These are phyloP conservation scores for Deroptyus accipitrinus DNA, from an alignment of 2,113 vertebrate genomes.

Conservation along the genomic window DNA sequence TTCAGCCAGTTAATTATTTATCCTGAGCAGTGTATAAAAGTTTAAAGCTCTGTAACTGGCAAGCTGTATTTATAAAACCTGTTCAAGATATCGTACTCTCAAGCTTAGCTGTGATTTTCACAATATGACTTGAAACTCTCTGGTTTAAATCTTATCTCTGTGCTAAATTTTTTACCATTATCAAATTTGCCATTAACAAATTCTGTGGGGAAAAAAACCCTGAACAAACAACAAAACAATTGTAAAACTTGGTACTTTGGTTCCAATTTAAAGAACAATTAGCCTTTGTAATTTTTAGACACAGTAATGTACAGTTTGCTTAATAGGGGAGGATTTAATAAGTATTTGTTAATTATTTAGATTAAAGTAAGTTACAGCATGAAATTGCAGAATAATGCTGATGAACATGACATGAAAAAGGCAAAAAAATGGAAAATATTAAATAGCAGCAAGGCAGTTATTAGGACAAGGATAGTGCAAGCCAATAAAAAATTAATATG, in stretches of 20 bases:
- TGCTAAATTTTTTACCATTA: background rate
- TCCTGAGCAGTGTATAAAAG: background rate
- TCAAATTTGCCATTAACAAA: background rate
- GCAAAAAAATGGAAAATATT: background rate
- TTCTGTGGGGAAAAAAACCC: background rate
- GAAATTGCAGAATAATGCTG: constrained; percentile 7
- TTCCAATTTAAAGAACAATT: constrained; percentile 5
- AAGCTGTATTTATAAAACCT: constrained; percentile 21
- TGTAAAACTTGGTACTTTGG: background rate
- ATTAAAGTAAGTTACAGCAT: background rate
- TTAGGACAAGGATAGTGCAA: background rate
- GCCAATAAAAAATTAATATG: background rate
- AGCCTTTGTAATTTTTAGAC: background rate
- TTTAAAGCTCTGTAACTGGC: background rate
- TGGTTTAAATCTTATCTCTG: background rate
- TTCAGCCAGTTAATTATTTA: constrained; percentile 44
- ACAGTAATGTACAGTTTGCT: background rate
- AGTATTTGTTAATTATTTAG: background rate
- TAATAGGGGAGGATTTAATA: background rate
- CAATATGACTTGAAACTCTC: background rate
- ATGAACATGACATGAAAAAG: background rate
- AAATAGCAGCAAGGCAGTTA: background rate
- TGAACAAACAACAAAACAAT: background rate
- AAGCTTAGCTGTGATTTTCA: background rate
- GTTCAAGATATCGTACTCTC: background rate